Evolutionary conservation across 2,888 invertebrate genomes (phyloP).

Genomic region (Parascotia fuliginaria): DNA sequence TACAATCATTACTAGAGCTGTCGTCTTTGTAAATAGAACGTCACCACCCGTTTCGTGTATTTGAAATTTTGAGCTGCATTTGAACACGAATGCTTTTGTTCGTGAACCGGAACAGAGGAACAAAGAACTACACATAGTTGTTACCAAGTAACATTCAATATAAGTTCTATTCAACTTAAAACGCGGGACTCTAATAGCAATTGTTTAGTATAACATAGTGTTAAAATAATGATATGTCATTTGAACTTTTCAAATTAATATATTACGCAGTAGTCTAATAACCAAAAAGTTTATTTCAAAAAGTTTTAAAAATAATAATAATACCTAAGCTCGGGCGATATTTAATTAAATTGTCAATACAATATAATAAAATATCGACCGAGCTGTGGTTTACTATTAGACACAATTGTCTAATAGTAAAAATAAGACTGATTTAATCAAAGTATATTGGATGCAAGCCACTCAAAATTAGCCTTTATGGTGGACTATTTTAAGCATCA

Average conservation of each 20-base stretch:
- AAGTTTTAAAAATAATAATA: no score
- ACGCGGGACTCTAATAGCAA: conserved; percentile 1
- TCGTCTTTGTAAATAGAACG: conserved; percentile 47
- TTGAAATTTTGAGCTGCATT: conserved; percentile 58
- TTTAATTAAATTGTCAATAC: no score
- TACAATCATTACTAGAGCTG: conserved; percentile 21
- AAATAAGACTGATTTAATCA: no score
- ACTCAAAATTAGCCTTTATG: no score
- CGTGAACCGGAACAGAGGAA: conserved; percentile 43
- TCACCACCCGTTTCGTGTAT: conserved; percentile 53
- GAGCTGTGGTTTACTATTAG: no score
- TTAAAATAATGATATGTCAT: not conserved
- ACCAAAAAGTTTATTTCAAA: no score
- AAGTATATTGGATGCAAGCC: no score
- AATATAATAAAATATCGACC: no score
- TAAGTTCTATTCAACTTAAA: conserved; percentile 19
- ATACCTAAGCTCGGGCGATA: no score
- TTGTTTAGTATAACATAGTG: not conserved
- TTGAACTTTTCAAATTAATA: not conserved
- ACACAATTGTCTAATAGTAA: no score
- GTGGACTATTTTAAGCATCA: no score
- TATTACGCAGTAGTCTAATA: not conserved
- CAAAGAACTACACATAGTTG: conserved; percentile 44
- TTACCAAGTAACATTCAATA: conserved; percentile 32
- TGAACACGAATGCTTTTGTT: conserved; percentile 61